Base-by-base conservation (phyloP, 1,140 invertebrate genomes). In the Meloidogyne hapla region DNA sequence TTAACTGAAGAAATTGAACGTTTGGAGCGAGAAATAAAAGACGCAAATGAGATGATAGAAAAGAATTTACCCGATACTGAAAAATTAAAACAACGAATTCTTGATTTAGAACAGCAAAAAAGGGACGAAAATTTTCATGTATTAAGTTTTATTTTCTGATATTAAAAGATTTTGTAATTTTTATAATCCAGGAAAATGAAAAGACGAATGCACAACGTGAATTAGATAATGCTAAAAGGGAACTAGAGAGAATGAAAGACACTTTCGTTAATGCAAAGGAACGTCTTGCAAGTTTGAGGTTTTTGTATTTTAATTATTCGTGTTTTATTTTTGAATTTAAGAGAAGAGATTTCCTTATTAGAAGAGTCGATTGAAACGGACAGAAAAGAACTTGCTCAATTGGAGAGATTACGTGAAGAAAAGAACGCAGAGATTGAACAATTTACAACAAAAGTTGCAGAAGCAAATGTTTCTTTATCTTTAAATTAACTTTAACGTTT, bases 131-230 rank as follows among this genome's bases (percentile, higher is more conserved):
- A 82, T 38, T 56, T 56, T 6, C 48, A n/a, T 8, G 48, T 56
- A 56, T 56, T 56, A 15, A 45, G 8, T 56, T 56, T 56, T 56
- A 8, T n/a, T 56, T 56, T 45, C 13, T 38, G 2, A 4, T 38
- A 4, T 42, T 42, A 42, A 0, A 42, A n/a, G n/a, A 56, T 0
- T 5, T 56, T 8, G 26, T 65, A 77, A 28, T 18, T 18, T 48
- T 48, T 0, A 70, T 61, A 23, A 73, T 80, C 45, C 33, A 76
- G 66, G 82, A 80, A 18, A 76, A 75, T 2, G 80, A 85, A 67
- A 85, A 83, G 42, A 80, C 71, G 21, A 80, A 82, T 42, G 79
- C 72, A 10, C 56, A 85, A 64, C 77, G 84, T 38, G 76, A 82
- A 42, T 65, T 83, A 72, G 77, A 75, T 48, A 68, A 83, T 33